Evolutionary conservation across 2,113 vertebrate species (phyloP).

Genomic region (Ochotona princeps): DNA sequence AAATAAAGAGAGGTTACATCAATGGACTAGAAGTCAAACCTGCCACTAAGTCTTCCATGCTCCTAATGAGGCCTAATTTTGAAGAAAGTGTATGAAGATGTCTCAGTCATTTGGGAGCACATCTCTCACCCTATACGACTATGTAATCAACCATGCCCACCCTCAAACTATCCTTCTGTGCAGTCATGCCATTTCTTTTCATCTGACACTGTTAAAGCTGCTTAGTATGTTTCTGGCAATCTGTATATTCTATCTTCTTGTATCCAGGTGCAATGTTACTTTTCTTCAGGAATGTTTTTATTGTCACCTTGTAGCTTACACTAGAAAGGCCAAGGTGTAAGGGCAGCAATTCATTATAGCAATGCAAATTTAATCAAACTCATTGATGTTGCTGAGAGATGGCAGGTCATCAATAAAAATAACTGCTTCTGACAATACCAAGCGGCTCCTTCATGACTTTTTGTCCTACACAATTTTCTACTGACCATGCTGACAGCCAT

Average conservation of each 20-base stretch:
- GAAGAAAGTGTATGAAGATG: background rate
- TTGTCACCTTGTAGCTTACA: background rate
- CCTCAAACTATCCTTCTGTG: background rate
- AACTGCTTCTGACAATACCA: slow-evolving; percentile 29
- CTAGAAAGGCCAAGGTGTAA: slow-evolving; percentile 30
- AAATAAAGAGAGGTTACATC: no score
- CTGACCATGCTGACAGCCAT: slow-evolving; percentile 9
- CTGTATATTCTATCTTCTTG: background rate
- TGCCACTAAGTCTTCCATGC: no score
- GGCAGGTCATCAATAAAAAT: background rate
- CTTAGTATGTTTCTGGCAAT: background rate
- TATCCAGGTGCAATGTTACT: background rate
- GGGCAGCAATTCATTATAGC: background rate
- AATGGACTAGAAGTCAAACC: no score
- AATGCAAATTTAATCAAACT: slow-evolving; percentile 29
- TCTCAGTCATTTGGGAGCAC: background rate
- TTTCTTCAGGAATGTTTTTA: background rate
- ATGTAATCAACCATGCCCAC: background rate
- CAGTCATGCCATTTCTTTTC: background rate
- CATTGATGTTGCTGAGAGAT: background rate
- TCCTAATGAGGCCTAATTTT: background rate
- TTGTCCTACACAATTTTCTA: background rate
- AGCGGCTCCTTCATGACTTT: slow-evolving; percentile 9
- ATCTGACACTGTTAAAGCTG: background rate
- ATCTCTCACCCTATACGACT: background rate